Evolutionary conservation across 2,888 invertebrate genomes (phyloP), one percentile per base, ranked within the genome.

Genomic region (Luperina testacea): DNA sequence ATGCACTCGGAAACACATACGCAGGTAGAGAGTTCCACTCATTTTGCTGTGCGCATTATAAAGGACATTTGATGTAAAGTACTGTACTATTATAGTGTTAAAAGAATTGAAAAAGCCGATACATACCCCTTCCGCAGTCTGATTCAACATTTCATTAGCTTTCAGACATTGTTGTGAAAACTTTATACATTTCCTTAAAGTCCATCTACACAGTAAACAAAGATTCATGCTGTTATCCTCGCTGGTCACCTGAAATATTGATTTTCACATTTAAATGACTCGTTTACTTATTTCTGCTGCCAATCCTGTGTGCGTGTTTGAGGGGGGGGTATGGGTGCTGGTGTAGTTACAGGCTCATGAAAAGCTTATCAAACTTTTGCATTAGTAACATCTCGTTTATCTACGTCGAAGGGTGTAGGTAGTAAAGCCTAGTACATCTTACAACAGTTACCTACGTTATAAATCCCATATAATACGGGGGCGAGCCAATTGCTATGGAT

Each of bases 81-180:
- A 38, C 38, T 38, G 11, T 53, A 53, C 53, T 53, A 53, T 0
- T 8, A 20, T 8, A 24, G 57, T 57, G 3, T 24, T 24, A 24
- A 53, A 53, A 51, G 20, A 51, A 51, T 51, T 17, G 17, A 20
- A 59, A 42, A 51, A 2, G 24, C 0, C 5, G 15, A 63, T 53
- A 71, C 84, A 88, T 87, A 93, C 94, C 91, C 81, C 80, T 53
- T 84, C 68, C 0, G 81, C 20, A 32, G 61, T 51, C 8, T 83
- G 64, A 9, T 85, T 84, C 7, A 94, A 72, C 59, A 93, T 53
- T 9, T 86, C 76, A 72, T 89, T 78, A 0, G 91, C 92, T 68
- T 78, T 84, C 8, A 84, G 87, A 77, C 95, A 95, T 77, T 94
- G 95, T 6, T 84, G 70, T 0, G 89, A 80, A 63, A 95, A 95